Conservation (phyloP, 2,797 vertebrate species). For the Melanotaenia maccullochi region DNA sequence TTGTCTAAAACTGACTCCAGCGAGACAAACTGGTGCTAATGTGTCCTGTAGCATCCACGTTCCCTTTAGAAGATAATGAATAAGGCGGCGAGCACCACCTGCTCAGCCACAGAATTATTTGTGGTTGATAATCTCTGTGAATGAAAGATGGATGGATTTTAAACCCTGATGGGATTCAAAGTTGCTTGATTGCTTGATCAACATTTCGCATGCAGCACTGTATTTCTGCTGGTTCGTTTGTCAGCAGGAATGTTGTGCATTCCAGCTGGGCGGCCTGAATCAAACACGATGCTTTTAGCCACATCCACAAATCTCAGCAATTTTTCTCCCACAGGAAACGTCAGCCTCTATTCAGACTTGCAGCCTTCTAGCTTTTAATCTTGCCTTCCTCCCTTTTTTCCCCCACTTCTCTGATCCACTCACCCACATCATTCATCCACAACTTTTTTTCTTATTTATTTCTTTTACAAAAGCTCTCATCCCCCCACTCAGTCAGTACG, state of each 20-base stretch:
- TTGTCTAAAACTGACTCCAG: constrained; percentile 19
- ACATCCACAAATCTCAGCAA: constrained; percentile 55
- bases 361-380: constrained; percentile 53
- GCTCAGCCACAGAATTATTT: constrained; percentile 23
- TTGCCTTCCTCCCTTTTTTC: constrained; percentile 20
- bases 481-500: constrained; percentile 12
- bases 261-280: constrained; percentile 36
- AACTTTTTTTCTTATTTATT: constrained; percentile 14
- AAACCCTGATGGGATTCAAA: constrained; percentile 36
- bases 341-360: constrained; percentile 46
- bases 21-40: background rate
- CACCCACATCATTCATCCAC: constrained; percentile 51
- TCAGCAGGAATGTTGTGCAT: constrained; percentile 36
- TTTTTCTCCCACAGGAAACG: constrained; percentile 56
- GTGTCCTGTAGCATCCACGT: background rate
- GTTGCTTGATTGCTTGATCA: constrained; percentile 36
- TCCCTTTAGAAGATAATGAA: constrained; percentile 34
- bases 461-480: constrained; percentile 36
- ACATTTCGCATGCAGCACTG: constrained; percentile 36
- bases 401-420: constrained; percentile 44
- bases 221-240: constrained; percentile 44
- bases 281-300: constrained; percentile 40
- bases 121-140: background rate
- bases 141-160: constrained; percentile 1
- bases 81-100: constrained; percentile 29